Conservation (phyloP, 1,140 invertebrate genomes). For the Papilio xuthus region DNA sequence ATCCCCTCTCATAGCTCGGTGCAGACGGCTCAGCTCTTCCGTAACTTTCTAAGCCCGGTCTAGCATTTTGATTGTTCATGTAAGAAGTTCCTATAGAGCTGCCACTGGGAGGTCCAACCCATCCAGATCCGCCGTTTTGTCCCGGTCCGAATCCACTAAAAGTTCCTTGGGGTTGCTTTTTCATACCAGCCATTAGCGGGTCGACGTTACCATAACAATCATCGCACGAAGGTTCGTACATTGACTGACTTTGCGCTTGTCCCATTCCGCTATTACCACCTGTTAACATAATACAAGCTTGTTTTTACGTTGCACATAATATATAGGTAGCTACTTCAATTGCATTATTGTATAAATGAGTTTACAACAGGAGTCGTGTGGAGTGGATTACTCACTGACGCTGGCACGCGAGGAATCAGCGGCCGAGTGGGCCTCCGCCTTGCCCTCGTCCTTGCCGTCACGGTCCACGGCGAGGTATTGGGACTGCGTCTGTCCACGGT, state of each 20-base stretch:
- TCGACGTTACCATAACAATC: constrained; percentile 64
- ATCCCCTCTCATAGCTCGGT: not conserved
- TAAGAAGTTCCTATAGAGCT: not conserved
- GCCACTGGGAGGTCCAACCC: constrained; percentile 29
- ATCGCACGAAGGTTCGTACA: constrained; percentile 81
- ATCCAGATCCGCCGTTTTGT: constrained; percentile 32
- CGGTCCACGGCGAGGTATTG: constrained; percentile 87
- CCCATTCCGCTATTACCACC: constrained; percentile 89
- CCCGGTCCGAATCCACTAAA: constrained; percentile 33
- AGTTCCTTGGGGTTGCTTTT: constrained; percentile 45
- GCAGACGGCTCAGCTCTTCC: not conserved
- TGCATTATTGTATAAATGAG: not conserved
- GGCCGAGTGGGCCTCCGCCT: constrained; percentile 89
- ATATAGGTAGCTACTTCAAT: not conserved
- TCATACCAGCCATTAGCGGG: constrained; percentile 52
- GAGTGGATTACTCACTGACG: constrained; percentile 86
- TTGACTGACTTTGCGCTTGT: constrained; percentile 89
- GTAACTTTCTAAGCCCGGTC: constrained; percentile 11
- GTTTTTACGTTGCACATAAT: not conserved
- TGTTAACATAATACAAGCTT: constrained; percentile 57
- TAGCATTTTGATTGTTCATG: not conserved
- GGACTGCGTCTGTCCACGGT: constrained; percentile 90
- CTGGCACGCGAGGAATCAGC: constrained; percentile 87
- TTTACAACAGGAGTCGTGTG: constrained; percentile 1
- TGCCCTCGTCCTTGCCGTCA: constrained; percentile 84